phyloP scores from a whole-genome alignment of 2,113 vertebrate species.

The Ramphastos sulfuratus region DNA sequence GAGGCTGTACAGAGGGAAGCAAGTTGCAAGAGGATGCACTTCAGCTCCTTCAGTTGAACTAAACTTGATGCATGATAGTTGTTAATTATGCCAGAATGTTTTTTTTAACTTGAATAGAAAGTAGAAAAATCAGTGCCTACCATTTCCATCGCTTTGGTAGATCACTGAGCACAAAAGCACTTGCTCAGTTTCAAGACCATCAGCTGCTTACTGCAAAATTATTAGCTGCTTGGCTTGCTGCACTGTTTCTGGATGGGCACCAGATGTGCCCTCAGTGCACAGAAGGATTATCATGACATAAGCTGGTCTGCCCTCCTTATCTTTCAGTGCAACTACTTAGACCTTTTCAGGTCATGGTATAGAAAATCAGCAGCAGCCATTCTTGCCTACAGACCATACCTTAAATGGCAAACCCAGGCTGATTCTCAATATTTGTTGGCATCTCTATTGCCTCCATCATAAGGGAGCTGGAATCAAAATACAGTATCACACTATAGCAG shows the following conservation, averaged over 20 bases:
- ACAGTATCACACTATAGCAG: background rate
- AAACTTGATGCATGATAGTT: background rate
- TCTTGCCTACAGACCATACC: background rate
- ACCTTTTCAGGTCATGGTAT: background rate
- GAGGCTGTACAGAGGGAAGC: background rate
- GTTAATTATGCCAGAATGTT: slow-evolving; percentile 6
- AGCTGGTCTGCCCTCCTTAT: background rate
- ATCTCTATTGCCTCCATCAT: background rate
- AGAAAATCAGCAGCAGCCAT: background rate
- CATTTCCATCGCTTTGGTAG: background rate
- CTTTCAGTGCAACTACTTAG: background rate
- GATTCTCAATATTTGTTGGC: background rate
- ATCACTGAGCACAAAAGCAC: slow-evolving; percentile 6
- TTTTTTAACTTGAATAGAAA: background rate
- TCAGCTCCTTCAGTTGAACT: background rate
- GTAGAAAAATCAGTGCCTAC: background rate
- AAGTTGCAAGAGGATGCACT: background rate
- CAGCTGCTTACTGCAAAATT: background rate
- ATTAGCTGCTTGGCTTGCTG: background rate
- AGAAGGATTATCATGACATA: background rate
- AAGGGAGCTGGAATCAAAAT: background rate
- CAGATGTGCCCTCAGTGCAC: background rate
- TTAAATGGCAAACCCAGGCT: background rate
- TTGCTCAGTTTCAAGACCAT: background rate
- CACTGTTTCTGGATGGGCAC: background rate